These are phyloP conservation scores for Todus mexicanus DNA, from an alignment of 2,797 vertebrate species.

Conservation along the genomic window DNA sequence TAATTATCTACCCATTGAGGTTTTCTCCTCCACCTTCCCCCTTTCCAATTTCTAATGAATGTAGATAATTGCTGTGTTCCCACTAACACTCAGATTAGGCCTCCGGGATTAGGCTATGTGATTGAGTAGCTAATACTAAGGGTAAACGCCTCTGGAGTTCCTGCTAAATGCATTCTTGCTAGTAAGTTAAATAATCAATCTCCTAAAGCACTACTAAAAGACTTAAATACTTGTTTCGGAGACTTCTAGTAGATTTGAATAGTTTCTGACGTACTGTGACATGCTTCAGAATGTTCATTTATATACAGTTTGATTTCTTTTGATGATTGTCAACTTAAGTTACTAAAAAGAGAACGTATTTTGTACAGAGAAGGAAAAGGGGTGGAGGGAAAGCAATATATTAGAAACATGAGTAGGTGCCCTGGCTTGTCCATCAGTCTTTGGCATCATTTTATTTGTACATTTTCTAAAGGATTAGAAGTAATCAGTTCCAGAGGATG, in stretches of 20 bases:
- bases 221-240: conserved; percentile 63
- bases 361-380: conserved; percentile 42
- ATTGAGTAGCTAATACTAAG: conserved; percentile 67
- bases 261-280: conserved; percentile 62
- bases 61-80: conserved; percentile 71
- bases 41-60: conserved; percentile 62
- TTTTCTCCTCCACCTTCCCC: conserved; percentile 12
- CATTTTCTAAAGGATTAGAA: conserved; percentile 70
- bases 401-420: conserved; percentile 75
- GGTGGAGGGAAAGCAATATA: conserved; percentile 15
- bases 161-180: conserved; percentile 64
- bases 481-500: conserved; percentile 77
- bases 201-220: conserved; percentile 49
- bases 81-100: conserved; percentile 59
- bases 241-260: conserved; percentile 65
- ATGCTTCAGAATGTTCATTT: conserved; percentile 65
- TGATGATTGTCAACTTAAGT: conserved; percentile 75
- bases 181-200: conserved; percentile 62
- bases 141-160: conserved; percentile 67
- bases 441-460: conserved; percentile 74
- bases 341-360: conserved; percentile 66
- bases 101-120: conserved; percentile 59
- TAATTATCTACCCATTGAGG: conserved; percentile 70
- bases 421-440: conserved; percentile 66
- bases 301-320: conserved; percentile 72